Evolutionary conservation across 2,797 vertebrate species (phyloP), one percentile per base, ranked within the genome.

Genomic region (Xerus rutilus): DNA sequence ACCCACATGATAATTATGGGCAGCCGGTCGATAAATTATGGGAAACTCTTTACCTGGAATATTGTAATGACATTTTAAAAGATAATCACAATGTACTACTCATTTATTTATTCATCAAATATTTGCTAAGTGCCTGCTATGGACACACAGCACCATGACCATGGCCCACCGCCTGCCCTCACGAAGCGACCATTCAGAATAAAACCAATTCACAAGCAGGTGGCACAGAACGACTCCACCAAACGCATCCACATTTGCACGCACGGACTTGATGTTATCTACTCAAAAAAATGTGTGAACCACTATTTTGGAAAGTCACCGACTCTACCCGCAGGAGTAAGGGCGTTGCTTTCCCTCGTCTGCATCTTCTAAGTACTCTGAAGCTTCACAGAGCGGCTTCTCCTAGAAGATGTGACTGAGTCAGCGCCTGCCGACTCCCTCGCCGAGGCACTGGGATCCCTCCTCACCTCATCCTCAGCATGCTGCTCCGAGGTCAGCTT

Each of bases 381-480:
- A 78, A 87, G 17, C 7, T 77, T 32, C 73, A 17, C 28, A 43
- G 25, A 77, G 47, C 72, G 69, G 74, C 59, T 20, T n/a, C 45
- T 25, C 69, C n/a, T 0, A 5, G 18, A 49, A 17, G n/a, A n/a
- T 13, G 18, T 12, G 9, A 69, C 2, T 17, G 14, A 65, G 43
- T 15, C 3, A 49, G 86, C 47, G 6, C 14, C 93, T 17, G 18
- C 5, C 25, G 32, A 35, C 67, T 30, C 13, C 49, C 30, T 13
- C 20, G 8, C 3, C 0, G 3, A 10, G 43, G 18, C 3, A 1
- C 5, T 3, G 17, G 7, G 28, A 35, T 1, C 3, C 4, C 45
- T 8, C 72, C 96, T 81, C 98, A 99, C 99, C 99, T 99, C 98
- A 39, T 99, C 98, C 2, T 98, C 98, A 3, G 97, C 79, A 0